A percentile compares a stretch with the other conserved stretches of the same genome.
Evolutionary conservation across 2,888 invertebrate genomes (phyloP).

Genomic region (Xestoiulus laeticollis): DNA sequence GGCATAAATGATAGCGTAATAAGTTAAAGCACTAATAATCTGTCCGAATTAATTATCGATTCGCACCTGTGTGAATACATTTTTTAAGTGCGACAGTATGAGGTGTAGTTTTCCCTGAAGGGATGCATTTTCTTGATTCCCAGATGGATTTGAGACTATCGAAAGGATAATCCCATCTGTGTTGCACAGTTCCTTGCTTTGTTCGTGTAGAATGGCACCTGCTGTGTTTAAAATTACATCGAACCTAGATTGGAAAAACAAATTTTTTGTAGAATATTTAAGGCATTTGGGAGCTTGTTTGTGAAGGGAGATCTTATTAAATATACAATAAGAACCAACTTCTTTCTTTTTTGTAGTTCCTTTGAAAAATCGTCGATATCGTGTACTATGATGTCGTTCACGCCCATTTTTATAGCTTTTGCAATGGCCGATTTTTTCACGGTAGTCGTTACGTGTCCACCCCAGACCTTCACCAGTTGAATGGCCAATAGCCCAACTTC

Average conservation of each 20-base stretch:
- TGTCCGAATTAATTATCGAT: not conserved
- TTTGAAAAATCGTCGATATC: slow-evolving; percentile 58
- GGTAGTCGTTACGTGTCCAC: slow-evolving; percentile 69
- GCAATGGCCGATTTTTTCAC: slow-evolving; percentile 67
- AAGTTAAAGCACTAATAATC: too few relatives aligned
- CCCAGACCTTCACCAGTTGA: slow-evolving; percentile 71
- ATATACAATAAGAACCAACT: slow-evolving; percentile 52
- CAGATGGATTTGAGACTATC: slow-evolving; percentile 66
- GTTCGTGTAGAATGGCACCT: slow-evolving; percentile 62
- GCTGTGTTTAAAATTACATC: slow-evolving; percentile 69
- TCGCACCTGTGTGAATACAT: slow-evolving; percentile 57
- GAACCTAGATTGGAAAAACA: slow-evolving; percentile 61
- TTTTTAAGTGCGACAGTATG: slow-evolving; percentile 63
- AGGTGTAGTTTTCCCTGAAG: slow-evolving; percentile 67
- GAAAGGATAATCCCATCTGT: slow-evolving; percentile 67
- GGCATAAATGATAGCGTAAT: slow-evolving; percentile 39
- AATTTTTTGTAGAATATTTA: not conserved
- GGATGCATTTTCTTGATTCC: slow-evolving; percentile 68
- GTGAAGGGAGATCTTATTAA: not conserved
- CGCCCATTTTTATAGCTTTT: slow-evolving; percentile 70
- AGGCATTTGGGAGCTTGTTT: not conserved
- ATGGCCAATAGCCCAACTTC: slow-evolving; percentile 71
- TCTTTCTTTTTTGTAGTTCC: slow-evolving; percentile 58
- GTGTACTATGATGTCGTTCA: slow-evolving; percentile 67
- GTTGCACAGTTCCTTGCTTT: slow-evolving; percentile 63